Base-by-base conservation (phyloP, 2,888 invertebrate species). In the Anagyrus pseudococci region DNA sequence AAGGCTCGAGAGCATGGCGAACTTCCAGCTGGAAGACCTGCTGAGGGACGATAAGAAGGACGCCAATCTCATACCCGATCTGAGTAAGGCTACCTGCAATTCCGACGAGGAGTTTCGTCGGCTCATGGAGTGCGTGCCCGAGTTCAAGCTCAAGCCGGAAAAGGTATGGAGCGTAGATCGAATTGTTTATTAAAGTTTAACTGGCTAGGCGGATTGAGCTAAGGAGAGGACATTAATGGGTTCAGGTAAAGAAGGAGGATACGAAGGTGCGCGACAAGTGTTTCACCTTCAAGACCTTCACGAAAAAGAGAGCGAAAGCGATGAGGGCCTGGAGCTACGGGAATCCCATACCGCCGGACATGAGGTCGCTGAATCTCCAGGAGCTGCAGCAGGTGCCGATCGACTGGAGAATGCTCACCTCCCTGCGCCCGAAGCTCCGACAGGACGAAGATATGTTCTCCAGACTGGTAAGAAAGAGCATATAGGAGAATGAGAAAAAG, bases 321-420 rank as follows among this genome's bases (percentile, higher is more conserved):
- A 84, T 87, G 19, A 72, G 70, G 72, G 87, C 88, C 73, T 83
- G 87, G 71, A 88, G 86, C 48, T 88, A 88, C 71, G 88, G 88
- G 72, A 90, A 95, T 81, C 94, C 95, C 0, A 84, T 93, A 67
- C 94, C 95, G 2, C 83, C 85, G 0, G 93, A 94, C 79, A 94
- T 95, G 94, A 86, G 85, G 71, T 84, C 84, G 10, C 83, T 92
- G 44, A 88, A 89, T 74, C 85, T 93, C 71, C 87, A 87, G 50
- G 94, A 95, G 72, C 82, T 95, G 52, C 92, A 92, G 72, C 85
- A 89, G 10, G 93, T 95, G 19, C 89, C 92, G 40, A 96, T 96
- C 66, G 93, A 94, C 77, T 96, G 95, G 95, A 88, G 91, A 79
- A 95, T 96, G 95, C 83, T 96, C 60, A 95, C 95, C 15, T 89